These are phyloP conservation scores for Chirona hameri DNA, from an alignment of 2,888 invertebrate genomes.

Conservation along the genomic window DNA sequence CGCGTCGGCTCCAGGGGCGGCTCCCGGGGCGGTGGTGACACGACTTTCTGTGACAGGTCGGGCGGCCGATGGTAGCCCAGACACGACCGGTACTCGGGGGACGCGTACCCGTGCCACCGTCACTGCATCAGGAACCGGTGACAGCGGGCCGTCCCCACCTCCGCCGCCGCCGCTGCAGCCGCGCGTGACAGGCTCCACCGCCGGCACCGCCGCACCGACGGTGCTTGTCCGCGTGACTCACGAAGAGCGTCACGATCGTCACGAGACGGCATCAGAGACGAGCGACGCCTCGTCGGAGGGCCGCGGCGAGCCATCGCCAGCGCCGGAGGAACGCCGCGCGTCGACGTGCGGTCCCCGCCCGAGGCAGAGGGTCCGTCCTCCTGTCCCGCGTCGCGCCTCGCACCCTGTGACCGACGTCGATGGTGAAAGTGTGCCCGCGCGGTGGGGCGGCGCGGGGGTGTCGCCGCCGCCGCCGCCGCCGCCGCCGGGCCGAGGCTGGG, in stretches of 20 bases:
- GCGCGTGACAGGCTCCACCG: neutral
- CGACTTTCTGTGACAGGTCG: neutral
- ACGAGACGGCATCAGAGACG: no score
- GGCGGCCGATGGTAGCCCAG: neutral
- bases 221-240: neutral
- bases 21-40: neutral
- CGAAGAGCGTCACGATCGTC: neutral
- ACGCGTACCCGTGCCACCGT: neutral
- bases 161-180: neutral
- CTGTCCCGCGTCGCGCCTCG: neutral
- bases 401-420: neutral
- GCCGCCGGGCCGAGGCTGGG: neutral
- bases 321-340: neutral
- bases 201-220: neutral
- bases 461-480: neutral
- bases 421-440: neutral
- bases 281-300: no score
- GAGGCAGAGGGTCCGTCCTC: neutral
- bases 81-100: neutral
- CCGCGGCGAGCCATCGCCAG: neutral
- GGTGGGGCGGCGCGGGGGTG: neutral
- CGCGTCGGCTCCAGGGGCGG: neutral
- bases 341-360: neutral
- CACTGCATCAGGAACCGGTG: neutral
- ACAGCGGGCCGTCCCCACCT: neutral